Percentiles rank a stretch among this genome's conserved stretches.
Evolutionary conservation across 2,113 vertebrate genomes (phyloP).

Genomic region (Nettapus auritus): DNA sequence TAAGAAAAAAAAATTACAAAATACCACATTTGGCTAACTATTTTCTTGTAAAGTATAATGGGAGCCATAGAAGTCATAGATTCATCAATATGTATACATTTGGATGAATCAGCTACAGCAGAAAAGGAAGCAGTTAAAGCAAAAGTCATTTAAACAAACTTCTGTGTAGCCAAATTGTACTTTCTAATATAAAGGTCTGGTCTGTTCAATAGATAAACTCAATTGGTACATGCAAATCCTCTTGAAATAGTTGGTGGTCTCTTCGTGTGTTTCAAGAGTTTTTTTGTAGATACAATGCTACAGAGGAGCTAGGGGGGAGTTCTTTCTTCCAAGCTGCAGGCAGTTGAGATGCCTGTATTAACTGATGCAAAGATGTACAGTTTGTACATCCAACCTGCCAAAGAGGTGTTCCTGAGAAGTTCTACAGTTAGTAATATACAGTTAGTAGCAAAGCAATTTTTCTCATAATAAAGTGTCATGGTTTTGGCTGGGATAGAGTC

Average conservation of each 20-base stretch:
- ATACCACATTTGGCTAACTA: neutral
- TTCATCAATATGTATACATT: neutral
- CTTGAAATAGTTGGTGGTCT: neutral
- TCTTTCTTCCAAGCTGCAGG: neutral
- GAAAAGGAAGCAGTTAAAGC: neutral
- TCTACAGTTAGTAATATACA: neutral
- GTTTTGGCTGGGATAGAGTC: too few relatives aligned
- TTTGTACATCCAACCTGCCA: neutral
- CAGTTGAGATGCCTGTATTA: neutral
- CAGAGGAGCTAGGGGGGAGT: neutral
- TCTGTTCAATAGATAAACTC: neutral
- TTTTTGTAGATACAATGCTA: neutral
- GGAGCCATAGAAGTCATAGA: neutral
- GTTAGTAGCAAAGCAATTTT: neutral
- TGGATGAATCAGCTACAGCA: neutral
- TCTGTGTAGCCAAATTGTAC: neutral
- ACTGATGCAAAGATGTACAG: neutral
- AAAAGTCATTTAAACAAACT: neutral
- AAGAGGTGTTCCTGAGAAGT: neutral
- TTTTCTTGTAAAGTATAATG: neutral
- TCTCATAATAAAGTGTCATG: too few relatives aligned
- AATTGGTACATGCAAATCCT: neutral
- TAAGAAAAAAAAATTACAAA: neutral
- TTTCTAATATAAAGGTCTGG: neutral
- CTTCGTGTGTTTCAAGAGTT: neutral